Percentiles rank a stretch among this genome's conserved stretches.
phyloP scores from a whole-genome alignment of 2,797 vertebrate species.

The Poecilia gillii region DNA sequence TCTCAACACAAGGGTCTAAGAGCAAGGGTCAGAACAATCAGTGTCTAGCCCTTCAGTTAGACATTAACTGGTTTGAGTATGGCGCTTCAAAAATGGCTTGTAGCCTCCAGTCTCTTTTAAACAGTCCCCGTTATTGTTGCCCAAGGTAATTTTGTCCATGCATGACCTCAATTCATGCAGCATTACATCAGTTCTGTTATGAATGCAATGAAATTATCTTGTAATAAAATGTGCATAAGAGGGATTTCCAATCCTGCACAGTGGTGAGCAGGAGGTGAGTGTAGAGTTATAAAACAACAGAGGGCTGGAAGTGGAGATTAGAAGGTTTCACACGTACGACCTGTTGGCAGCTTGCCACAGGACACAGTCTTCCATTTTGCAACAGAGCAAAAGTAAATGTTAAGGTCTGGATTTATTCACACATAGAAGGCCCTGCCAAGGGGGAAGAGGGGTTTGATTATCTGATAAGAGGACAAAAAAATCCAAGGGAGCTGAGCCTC shows the following conservation, averaged over 20 bases:
- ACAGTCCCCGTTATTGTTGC: conserved; percentile 21
- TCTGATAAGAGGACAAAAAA: conserved; percentile 11
- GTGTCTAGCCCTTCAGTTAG: conserved; percentile 31
- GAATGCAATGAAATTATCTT: conserved; percentile 14
- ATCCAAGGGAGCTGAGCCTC: conserved; percentile 10
- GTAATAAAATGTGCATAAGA: conserved; percentile 16
- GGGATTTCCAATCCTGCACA: conserved; percentile 29
- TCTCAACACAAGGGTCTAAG: conserved; percentile 16
- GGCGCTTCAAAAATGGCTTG: conserved; percentile 20
- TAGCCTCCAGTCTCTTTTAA: conserved; percentile 18
- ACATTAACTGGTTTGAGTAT: conserved; percentile 42
- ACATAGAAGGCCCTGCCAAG: conserved; percentile 30
- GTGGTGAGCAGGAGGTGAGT: conserved; percentile 4
- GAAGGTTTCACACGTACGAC: conserved; percentile 38
- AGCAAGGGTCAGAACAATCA: conserved; percentile 25
- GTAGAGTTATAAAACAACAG: conserved; percentile 39
- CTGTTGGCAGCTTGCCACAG: conserved; percentile 55
- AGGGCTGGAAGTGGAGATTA: conserved; percentile 49
- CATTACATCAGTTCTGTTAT: not conserved
- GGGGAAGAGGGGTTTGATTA: conserved; percentile 37
- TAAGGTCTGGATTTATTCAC: conserved; percentile 34
- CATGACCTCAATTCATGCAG: conserved; percentile 1
- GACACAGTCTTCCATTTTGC: conserved; percentile 52
- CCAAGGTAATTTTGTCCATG: conserved; percentile 6
- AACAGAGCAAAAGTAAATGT: conserved; percentile 41